Evolutionary conservation across 2,113 vertebrate genomes (phyloP), one percentile per base, ranked within the genome.

Genomic region (Platichthys flesus): DNA sequence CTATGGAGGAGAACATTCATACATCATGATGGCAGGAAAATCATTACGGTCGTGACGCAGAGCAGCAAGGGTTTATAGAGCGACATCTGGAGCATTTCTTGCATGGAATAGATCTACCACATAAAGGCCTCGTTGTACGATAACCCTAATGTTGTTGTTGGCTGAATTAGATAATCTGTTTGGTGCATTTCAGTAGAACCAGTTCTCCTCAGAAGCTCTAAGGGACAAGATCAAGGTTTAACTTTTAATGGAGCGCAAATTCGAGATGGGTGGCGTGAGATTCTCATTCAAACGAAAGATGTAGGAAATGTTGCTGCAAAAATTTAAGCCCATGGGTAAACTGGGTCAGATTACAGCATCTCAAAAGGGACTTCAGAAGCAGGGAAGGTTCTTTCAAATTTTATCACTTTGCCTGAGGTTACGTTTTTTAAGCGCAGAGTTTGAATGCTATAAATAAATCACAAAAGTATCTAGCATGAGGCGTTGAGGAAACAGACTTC

Each of bases 31-130:
- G 5, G 26, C 4, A 62, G 28, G 35, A 78, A 82, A 87, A 90
- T 67, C 65, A 72, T 84, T 85, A 76, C 1, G 20, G 16, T 28
- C 49, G 31, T 82, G 80, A 82, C 24, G 78, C 72, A 85, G 18
- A 49, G 54, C 37, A 31, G 49, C 31, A 62, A 71, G 9, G 23
- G 26, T 74, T 78, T 58, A 57, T 35, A 55, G 45, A 75, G 35
- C 10, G 2, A 42, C 56, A 66, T 69, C 45, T 31, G 58, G 31
- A 61, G 68, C 71, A 65, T 26, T 81, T 63, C 57, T 18, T 72
- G 28, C 21, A 58, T 54, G 31, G 40, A 62, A 52, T 28, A n/a
- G 14, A 0, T 56, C 4, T 3, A 20, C 68, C 15, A n/a, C 61
- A 55, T 67, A 61, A 66, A 76, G 21, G 8, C 9, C 14, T 57